These are phyloP conservation scores for Bellardia bayeri DNA, from an alignment of 2,888 invertebrate species.

Conservation along the genomic window DNA sequence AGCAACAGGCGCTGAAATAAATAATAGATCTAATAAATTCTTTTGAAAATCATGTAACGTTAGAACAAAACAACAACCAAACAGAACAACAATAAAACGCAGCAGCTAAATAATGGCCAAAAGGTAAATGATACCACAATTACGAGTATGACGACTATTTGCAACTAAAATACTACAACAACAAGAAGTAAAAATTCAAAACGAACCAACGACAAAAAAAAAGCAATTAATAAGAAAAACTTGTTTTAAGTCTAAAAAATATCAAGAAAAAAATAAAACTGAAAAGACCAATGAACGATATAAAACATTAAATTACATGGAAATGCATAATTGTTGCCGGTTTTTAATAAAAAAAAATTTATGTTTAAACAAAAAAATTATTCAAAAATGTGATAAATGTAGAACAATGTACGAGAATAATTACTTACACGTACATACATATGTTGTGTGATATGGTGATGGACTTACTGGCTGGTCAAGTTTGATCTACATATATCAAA, in stretches of 20 bases:
- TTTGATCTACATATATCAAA: conserved; percentile 38
- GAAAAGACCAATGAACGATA: conserved; percentile 67
- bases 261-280: background rate
- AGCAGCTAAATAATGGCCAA: conserved; percentile 52
- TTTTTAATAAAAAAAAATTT: conserved; percentile 62
- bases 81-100: conserved; percentile 19
- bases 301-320: conserved; percentile 68
- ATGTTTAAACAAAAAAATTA: conserved; percentile 24
- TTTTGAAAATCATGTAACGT: conserved; percentile 67
- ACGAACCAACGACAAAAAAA: conserved; percentile 35
- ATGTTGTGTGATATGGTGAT: conserved; percentile 2
- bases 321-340: conserved; percentile 70
- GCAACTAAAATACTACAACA: background rate
- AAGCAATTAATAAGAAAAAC: conserved; percentile 69
- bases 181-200: conserved; percentile 26
- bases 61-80: background rate
- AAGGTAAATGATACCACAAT: conserved; percentile 49
- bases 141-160: conserved; percentile 47
- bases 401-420: conserved; percentile 68
- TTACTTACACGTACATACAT: conserved; percentile 3
- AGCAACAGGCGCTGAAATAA: conserved; percentile 66
- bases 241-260: conserved; percentile 61
- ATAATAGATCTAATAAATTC: conserved; percentile 58
- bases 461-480: conserved; percentile 8
- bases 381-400: conserved; percentile 68